Conservation (phyloP, 2,113 vertebrate genomes). For the Alectura lathami region DNA sequence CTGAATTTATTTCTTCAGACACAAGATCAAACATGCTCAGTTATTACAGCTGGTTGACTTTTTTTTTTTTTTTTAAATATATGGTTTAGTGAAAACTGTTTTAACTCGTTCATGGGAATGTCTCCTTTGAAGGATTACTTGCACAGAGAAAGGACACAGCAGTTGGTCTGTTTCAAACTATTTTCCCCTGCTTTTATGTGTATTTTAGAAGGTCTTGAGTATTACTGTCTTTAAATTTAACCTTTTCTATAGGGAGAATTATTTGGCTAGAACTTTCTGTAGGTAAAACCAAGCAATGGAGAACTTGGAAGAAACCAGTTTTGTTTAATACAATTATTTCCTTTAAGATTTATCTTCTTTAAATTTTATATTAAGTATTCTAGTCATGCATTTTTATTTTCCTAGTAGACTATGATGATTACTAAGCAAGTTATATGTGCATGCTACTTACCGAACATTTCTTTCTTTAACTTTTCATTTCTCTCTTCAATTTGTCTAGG, state of each 20-base stretch:
- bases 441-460: slow-evolving; percentile 89
- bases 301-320: background rate
- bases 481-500: slow-evolving; percentile 93
- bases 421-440: background rate
- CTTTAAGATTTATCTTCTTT: background rate
- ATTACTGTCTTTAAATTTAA: background rate
- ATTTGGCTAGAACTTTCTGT: background rate
- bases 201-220: background rate
- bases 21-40: background rate
- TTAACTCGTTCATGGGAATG: background rate
- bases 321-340: background rate
- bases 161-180: background rate
- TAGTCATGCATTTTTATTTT: background rate
- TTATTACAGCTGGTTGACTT: background rate
- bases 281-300: background rate
- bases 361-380: background rate
- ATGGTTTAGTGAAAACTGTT: background rate
- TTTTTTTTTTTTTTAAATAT: background rate
- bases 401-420: background rate
- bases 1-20: background rate
- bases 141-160: background rate
- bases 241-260: background rate
- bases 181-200: background rate
- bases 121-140: background rate
- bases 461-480: slow-evolving; percentile 94